Percentiles rank a stretch among this genome's conserved stretches.
Conservation (phyloP, 2,113 vertebrate species). For the Ovis aries region DNA sequence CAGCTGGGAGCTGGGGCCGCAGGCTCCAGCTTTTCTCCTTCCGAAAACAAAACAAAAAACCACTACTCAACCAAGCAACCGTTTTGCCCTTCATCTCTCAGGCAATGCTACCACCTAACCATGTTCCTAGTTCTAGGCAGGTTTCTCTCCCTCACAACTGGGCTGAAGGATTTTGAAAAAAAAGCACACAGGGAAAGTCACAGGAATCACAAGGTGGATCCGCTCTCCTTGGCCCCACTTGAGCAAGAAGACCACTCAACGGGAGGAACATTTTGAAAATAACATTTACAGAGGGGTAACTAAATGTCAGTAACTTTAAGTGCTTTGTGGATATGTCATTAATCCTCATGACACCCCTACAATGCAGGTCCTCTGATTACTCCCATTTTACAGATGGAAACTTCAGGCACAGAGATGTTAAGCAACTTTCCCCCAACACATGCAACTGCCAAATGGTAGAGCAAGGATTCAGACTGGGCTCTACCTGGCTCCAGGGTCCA, state of each 20-base stretch:
- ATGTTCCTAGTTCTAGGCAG: neutral
- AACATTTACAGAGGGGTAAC: neutral
- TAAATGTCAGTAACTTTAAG: neutral
- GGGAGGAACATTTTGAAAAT: neutral
- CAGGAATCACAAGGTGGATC: neutral
- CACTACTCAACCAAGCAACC: too few species aligned
- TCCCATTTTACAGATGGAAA: neutral
- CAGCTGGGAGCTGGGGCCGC: neutral
- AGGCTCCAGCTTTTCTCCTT: neutral
- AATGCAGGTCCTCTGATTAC: neutral
- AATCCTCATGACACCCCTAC: neutral
- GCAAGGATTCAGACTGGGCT: neutral
- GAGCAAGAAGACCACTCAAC: neutral
- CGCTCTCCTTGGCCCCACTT: neutral
- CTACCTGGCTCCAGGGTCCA: neutral
- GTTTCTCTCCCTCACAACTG: neutral
- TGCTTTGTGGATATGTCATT: neutral
- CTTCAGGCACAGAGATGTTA: neutral
- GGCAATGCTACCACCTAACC: neutral
- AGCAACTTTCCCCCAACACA: neutral
- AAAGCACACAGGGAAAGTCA: neutral
- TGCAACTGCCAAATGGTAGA: neutral
- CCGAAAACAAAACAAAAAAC: neutral
- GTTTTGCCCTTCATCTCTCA: neutral
- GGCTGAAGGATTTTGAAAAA: neutral